phyloP scores from a whole-genome alignment of 2,113 vertebrate species.

The Lasiurus cinereus region DNA sequence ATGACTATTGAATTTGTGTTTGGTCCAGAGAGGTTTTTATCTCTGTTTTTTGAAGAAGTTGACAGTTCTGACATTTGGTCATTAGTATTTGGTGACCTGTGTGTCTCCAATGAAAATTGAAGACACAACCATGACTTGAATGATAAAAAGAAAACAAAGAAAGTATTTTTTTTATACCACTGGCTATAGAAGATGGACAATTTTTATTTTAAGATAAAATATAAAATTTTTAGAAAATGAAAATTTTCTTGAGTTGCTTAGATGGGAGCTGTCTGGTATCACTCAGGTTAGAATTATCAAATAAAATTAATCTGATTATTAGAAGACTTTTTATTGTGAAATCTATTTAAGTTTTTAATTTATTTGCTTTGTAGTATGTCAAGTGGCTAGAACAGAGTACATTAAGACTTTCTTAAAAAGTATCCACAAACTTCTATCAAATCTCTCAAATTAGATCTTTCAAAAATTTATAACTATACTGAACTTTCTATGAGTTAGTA shows the following conservation, averaged over 20 bases:
- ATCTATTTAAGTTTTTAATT: slow-evolving; percentile 59
- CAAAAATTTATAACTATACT: background rate
- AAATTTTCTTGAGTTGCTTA: slow-evolving; percentile 38
- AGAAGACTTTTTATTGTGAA: background rate
- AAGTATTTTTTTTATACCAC: background rate
- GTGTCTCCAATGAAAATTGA: slow-evolving; percentile 41
- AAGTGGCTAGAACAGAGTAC: slow-evolving; percentile 31
- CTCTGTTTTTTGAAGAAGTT: background rate
- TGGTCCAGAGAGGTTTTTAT: slow-evolving; percentile 49
- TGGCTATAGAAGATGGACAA: background rate
- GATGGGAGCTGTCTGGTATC: background rate
- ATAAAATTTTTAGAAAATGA: background rate
- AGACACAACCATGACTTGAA: background rate
- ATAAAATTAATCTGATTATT: slow-evolving; percentile 55
- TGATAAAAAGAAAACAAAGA: background rate
- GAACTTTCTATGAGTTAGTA: slow-evolving; percentile 56
- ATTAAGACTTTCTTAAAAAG: slow-evolving; percentile 55
- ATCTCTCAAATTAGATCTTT: background rate
- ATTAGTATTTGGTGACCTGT: slow-evolving; percentile 52
- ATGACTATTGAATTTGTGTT: slow-evolving; percentile 40
- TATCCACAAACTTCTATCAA: background rate
- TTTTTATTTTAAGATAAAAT: slow-evolving; percentile 66
- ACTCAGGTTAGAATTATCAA: slow-evolving; percentile 59
- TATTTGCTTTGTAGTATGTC: slow-evolving; percentile 8
- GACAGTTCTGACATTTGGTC: slow-evolving; percentile 49